Percentiles rank a stretch among this genome's conserved stretches.
These are phyloP conservation scores for Halcyon senegalensis DNA, from an alignment of 2,113 vertebrate species.

Conservation along the genomic window DNA sequence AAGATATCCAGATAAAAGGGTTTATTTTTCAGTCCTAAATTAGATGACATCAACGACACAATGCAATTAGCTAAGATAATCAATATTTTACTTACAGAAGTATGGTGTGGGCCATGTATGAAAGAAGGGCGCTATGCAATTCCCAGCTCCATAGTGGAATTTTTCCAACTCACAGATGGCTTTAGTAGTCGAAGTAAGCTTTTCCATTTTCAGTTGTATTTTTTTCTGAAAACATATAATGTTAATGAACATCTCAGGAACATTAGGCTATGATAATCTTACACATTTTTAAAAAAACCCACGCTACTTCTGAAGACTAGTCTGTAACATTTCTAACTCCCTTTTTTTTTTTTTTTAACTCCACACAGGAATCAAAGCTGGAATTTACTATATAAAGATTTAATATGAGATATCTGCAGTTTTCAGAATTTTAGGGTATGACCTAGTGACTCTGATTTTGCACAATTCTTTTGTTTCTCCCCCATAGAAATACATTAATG, in stretches of 20 bases:
- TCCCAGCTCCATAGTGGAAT: slow-evolving; percentile 76
- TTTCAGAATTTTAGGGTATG: too few species aligned
- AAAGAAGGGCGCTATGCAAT: slow-evolving; percentile 75
- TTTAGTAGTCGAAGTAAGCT: slow-evolving; percentile 80
- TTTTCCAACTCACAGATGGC: slow-evolving; percentile 86
- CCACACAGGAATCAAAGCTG: not conserved
- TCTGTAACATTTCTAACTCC: not conserved
- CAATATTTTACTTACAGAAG: slow-evolving; percentile 82
- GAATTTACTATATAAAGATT: not conserved
- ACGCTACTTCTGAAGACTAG: not conserved
- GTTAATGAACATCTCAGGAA: not conserved
- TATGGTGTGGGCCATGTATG: slow-evolving; percentile 85
- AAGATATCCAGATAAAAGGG: not conserved
- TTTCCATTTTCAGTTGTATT: slow-evolving; percentile 89
- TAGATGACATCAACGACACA: not conserved
- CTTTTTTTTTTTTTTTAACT: not conserved
- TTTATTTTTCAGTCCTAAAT: slow-evolving; percentile 29
- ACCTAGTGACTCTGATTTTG: not conserved
- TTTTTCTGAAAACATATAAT: slow-evolving; percentile 62
- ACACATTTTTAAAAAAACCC: not conserved
- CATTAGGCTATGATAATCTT: not conserved
- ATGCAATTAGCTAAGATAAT: slow-evolving; percentile 2
- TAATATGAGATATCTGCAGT: not conserved
- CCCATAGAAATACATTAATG: not conserved
- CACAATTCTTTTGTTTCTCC: not conserved